Conservation (phyloP, 2,113 vertebrate species). For the Ceyx margarethae region DNA sequence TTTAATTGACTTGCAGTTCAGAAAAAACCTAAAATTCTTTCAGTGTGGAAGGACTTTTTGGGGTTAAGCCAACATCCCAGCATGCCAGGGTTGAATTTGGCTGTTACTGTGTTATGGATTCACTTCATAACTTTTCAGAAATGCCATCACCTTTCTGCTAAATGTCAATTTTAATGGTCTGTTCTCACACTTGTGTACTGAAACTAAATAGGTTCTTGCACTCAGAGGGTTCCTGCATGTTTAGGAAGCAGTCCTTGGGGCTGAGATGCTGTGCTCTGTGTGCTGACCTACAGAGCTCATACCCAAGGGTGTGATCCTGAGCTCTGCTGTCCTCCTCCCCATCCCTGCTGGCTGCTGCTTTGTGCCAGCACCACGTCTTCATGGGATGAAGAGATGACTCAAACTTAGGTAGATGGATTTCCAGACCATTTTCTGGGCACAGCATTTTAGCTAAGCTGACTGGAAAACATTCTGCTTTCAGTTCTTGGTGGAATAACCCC, state of each 20-base stretch:
- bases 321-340: not conserved
- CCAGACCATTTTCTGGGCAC: not conserved
- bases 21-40: not conserved
- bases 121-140: not conserved
- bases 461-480: not conserved
- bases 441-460: not conserved
- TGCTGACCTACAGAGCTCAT: not conserved
- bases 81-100: not conserved
- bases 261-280: not conserved
- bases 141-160: not conserved
- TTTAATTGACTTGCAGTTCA: constrained; percentile 17
- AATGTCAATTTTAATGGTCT: not conserved
- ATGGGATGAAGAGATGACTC: not conserved
- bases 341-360: not conserved
- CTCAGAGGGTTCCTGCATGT: not conserved
- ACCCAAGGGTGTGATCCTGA: not conserved
- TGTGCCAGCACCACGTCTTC: not conserved
- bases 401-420: not conserved
- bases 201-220: not conserved
- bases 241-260: not conserved
- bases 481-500: too few relatives aligned
- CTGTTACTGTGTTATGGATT: not conserved
- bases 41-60: not conserved
- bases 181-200: not conserved
- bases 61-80: not conserved